These are phyloP conservation scores for Drosophila yooni DNA, from an alignment of 2,888 invertebrate species.

Conservation along the genomic window DNA sequence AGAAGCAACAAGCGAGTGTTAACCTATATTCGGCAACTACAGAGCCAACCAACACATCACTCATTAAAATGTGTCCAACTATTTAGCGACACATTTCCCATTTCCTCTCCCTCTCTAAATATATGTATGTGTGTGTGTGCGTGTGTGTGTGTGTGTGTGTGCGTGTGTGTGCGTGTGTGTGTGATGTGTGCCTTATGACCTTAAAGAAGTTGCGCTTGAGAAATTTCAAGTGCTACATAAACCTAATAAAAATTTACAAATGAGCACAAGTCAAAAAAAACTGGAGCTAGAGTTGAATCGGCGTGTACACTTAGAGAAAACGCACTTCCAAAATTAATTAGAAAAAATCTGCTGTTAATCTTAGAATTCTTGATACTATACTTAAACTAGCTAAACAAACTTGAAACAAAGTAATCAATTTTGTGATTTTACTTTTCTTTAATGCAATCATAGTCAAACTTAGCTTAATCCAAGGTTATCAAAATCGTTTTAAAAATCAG, in stretches of 20 bases:
- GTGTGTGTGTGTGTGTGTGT: slow-evolving; percentile 8
- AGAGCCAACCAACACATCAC: slow-evolving; percentile 15
- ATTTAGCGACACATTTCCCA: slow-evolving; percentile 32
- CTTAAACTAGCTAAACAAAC: too few species aligned
- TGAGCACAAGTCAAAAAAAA: slow-evolving; percentile 36
- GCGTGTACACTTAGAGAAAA: slow-evolving; percentile 7
- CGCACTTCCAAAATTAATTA: not conserved
- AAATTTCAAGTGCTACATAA: slow-evolving; percentile 55
- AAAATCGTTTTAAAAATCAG: not conserved
- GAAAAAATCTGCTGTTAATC: not conserved
- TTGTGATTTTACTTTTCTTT: not conserved
- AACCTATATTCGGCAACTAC: slow-evolving; percentile 56
- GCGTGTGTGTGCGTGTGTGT: slow-evolving; percentile 6
- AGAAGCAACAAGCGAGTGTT: slow-evolving; percentile 13
- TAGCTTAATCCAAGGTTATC: not conserved
- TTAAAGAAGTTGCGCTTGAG: slow-evolving; percentile 75
- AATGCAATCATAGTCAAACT: not conserved
- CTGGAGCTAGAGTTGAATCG: slow-evolving; percentile 20
- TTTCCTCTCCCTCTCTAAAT: not conserved
- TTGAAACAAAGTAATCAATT: not conserved
- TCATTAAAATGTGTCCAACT: slow-evolving; percentile 61
- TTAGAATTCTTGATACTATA: not conserved
- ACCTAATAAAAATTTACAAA: slow-evolving; percentile 55
- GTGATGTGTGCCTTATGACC: slow-evolving; percentile 67
- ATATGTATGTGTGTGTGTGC: slow-evolving; percentile 8